Conservation (phyloP, 2,888 invertebrate species). For the Hypomecis punctinalis region DNA sequence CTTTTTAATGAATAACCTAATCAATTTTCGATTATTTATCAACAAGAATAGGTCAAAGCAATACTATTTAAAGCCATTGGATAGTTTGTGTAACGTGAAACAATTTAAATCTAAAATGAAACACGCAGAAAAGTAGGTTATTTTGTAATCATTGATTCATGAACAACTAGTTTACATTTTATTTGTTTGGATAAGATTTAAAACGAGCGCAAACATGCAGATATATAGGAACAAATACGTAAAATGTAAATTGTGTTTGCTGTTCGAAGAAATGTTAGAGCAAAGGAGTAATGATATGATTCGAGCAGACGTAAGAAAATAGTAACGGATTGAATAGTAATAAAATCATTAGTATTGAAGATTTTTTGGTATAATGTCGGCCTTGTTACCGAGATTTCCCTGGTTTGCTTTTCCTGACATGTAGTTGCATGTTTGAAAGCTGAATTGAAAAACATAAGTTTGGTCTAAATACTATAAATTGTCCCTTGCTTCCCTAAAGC, state of each 20-base stretch:
- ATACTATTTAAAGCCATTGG: not conserved
- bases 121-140: conserved; percentile 18
- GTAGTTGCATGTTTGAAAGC: no score
- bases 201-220: conserved; percentile 3
- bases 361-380: no score
- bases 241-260: not conserved
- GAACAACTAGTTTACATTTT: conserved; percentile 15
- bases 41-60: not conserved
- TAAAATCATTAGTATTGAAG: no score
- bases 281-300: not conserved
- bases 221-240: not conserved
- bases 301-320: not conserved
- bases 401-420: not conserved
- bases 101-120: conserved; percentile 8
- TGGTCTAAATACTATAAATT: no score
- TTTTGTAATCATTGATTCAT: conserved; percentile 20
- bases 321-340: not conserved
- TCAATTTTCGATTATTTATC: no score
- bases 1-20: no score
- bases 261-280: not conserved
- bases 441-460: no score
- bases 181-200: conserved; percentile 15
- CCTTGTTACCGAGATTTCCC: not conserved
- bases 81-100: conserved; percentile 2
- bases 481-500: no score